phyloP scores from a whole-genome alignment of 2,888 invertebrate genomes.

The Caenorhabditis sp. region DNA sequence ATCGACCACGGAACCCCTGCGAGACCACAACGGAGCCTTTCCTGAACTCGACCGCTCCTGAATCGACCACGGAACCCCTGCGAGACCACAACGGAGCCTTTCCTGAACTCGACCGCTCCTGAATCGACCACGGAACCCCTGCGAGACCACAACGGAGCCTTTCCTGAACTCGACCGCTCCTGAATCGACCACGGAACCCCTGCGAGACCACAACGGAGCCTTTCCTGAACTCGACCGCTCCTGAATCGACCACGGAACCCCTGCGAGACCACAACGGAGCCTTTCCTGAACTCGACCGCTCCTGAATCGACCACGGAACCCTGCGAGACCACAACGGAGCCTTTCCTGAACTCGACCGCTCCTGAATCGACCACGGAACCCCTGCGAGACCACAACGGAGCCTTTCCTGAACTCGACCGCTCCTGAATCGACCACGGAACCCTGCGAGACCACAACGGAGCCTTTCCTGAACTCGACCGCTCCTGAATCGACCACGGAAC shows the following conservation, averaged over 20 bases:
- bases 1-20: neutral
- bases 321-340: too few relatives aligned
- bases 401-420: too few relatives aligned
- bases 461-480: too few relatives aligned
- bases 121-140: neutral
- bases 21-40: neutral
- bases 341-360: too few relatives aligned
- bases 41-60: neutral
- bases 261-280: too few relatives aligned
- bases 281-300: too few relatives aligned
- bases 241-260: neutral
- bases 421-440: too few relatives aligned
- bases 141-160: constrained; percentile 3
- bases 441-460: too few relatives aligned
- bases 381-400: too few relatives aligned
- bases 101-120: neutral
- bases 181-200: neutral
- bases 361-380: too few relatives aligned
- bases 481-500: too few relatives aligned
- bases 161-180: neutral
- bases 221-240: neutral
- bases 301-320: too few relatives aligned
- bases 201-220: neutral
- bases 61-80: neutral
- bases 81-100: neutral